A percentile compares a stretch with the other conserved stretches of the same genome.
phyloP scores from a whole-genome alignment of 2,113 vertebrate species.

The Prinia subflava region DNA sequence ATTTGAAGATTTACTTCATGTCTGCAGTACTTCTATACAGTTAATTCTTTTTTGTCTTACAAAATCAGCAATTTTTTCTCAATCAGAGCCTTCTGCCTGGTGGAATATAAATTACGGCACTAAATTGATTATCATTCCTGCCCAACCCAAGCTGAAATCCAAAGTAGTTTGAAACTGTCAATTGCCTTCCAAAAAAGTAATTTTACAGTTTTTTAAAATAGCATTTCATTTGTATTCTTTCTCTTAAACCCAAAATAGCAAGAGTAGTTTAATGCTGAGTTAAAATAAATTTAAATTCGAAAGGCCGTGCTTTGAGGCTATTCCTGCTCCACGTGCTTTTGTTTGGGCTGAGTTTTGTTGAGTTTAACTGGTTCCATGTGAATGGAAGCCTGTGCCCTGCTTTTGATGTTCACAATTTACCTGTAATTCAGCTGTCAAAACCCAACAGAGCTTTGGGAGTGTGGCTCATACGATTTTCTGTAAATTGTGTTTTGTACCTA shows the following conservation, averaged over 20 bases:
- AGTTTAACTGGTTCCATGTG: rapidly evolving
- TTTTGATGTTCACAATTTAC: neutral
- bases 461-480: neutral
- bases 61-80: neutral
- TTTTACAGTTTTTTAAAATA: neutral
- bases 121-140: neutral
- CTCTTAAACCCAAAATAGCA: neutral
- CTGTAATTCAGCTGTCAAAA: neutral
- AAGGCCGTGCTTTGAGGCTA: neutral
- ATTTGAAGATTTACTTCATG: neutral
- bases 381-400: too few species aligned
- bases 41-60: neutral
- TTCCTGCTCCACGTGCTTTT: rapidly evolving
- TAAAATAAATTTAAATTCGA: neutral
- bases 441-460: rapidly evolving
- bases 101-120: neutral
- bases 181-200: neutral
- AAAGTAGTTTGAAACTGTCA: neutral
- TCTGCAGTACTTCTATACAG: neutral
- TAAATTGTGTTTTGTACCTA: neutral
- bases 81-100: neutral
- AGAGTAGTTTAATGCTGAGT: neutral
- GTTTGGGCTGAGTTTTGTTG: neutral
- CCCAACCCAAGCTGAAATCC: neutral
- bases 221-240: neutral